Evolutionary conservation across 2,113 vertebrate species (phyloP), one percentile per base, ranked within the genome.

Genomic region (Mastomys coucha): DNA sequence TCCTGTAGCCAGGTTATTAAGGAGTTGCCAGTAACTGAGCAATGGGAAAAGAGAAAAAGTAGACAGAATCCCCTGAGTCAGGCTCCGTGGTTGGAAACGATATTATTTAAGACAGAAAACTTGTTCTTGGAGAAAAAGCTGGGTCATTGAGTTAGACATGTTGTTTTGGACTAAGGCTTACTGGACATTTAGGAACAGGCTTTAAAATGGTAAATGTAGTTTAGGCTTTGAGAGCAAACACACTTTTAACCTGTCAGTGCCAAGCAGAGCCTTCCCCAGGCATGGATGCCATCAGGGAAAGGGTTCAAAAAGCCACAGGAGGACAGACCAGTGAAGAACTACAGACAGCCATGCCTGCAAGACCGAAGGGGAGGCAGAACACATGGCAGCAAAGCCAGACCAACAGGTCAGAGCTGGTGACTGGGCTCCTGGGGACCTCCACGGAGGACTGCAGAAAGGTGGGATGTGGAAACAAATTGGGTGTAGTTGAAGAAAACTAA

Each of bases 401-500:
- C 56, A 14, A 7, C 33, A 0, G 10, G 12, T 31, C 42, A 28
- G 39, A 33, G 28, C 33, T 2, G 0, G n/a, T 53, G 22, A 6
- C 67, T 39, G 86, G 6, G 49, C 7, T 49, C 22, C 67, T 17
- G 86, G 10, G 36, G 67, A n/a, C 67, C 13, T 2, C 7, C 1
- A 0, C n/a, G 20, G 63, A 26, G 85, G 45, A n/a, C 6, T 16
- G 2, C 13, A 7, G 33, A 28, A 72, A 39, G 12, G 67, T 0
- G 28, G 28, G 33, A 36, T 8, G 4, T 70, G 86, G 51, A 56
- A 6, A 67, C 33, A 24, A 72, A 53, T 17, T 26, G 45, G 53
- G 22, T 72, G 56, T 69, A 16, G 12, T n/a, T 56, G 33, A 53
- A 72, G 49, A 88, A 72, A 70, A n/a, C 1, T 51, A 42, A 36